phyloP scores from a whole-genome alignment of 2,797 vertebrate species.

The Phrynocephalus vlangalii region DNA sequence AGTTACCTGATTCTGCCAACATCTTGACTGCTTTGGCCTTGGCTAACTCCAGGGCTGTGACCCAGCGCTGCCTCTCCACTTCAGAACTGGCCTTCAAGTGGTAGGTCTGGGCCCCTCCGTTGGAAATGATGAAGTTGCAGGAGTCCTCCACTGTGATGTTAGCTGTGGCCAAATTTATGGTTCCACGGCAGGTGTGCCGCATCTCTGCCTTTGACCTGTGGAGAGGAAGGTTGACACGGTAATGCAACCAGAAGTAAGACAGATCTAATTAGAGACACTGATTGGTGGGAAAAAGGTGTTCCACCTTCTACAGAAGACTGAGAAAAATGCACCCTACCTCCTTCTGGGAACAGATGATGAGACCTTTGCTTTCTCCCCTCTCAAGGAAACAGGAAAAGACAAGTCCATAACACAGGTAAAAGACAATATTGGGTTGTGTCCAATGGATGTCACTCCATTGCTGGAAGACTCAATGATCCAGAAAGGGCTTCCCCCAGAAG shows the following conservation, averaged over 20 bases:
- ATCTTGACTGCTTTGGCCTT: conserved; percentile 94
- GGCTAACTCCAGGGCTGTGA: conserved; percentile 93
- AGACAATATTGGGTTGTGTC: background rate
- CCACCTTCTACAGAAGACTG: background rate
- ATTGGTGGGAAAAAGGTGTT: no score
- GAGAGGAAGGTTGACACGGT: background rate
- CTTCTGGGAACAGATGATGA: background rate
- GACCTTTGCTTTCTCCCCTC: background rate
- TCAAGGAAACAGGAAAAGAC: background rate
- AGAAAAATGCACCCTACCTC: background rate
- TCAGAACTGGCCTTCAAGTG: conserved; percentile 95
- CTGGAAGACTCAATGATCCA: background rate
- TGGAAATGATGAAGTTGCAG: conserved; percentile 96
- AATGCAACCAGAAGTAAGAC: background rate
- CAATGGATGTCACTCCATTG: background rate
- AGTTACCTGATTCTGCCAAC: conserved; percentile 90
- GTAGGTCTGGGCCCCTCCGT: conserved; percentile 94
- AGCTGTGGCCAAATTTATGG: conserved; percentile 96
- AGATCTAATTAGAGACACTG: background rate
- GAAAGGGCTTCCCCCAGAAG: background rate
- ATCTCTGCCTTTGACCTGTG: conserved; percentile 94
- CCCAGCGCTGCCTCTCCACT: conserved; percentile 95
- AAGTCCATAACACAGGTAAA: background rate
- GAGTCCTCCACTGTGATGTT: conserved; percentile 96
- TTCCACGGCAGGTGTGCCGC: conserved; percentile 95